These are phyloP conservation scores for Acleris sparsana DNA, from an alignment of 2,888 invertebrate genomes.

Conservation along the genomic window DNA sequence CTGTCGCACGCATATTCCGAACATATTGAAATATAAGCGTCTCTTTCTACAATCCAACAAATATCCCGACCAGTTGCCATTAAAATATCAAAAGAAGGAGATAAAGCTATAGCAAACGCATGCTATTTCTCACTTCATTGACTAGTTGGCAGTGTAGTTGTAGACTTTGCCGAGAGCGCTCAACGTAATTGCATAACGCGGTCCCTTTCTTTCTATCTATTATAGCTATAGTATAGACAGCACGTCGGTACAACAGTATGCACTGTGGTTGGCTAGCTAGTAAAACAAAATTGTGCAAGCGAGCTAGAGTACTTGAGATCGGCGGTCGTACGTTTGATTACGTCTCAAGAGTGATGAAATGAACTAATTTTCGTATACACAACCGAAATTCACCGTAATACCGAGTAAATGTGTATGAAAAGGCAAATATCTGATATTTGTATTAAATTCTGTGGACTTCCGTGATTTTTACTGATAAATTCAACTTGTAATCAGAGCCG, in stretches of 20 bases:
- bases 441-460: conserved; percentile 23
- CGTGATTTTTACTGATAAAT: conserved; percentile 31
- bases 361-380: conserved; percentile 53
- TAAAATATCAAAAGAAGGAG: conserved; percentile 1
- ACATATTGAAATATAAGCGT: neutral
- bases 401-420: conserved; percentile 13
- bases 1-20: conserved; percentile 29
- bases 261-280: conserved; percentile 34
- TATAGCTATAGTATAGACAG: conserved; percentile 23
- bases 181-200: conserved; percentile 26
- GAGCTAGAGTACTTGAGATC: conserved; percentile 56
- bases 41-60: conserved; percentile 17
- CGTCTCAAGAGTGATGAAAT: conserved; percentile 54
- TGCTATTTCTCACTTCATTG: conserved; percentile 10
- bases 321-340: conserved; percentile 64
- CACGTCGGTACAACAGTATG: conserved; percentile 22
- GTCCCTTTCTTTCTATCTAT: conserved; percentile 19
- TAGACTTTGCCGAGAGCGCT: conserved; percentile 3
- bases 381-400: conserved; percentile 28
- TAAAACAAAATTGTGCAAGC: conserved; percentile 42
- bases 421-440: conserved; percentile 24
- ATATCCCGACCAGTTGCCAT: neutral
- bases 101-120: conserved; percentile 8
- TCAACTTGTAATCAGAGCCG: conserved; percentile 13
- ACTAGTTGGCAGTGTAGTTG: conserved; percentile 3